Base-by-base conservation (phyloP, 2,888 invertebrate species). In the Campaea margaritaria region DNA sequence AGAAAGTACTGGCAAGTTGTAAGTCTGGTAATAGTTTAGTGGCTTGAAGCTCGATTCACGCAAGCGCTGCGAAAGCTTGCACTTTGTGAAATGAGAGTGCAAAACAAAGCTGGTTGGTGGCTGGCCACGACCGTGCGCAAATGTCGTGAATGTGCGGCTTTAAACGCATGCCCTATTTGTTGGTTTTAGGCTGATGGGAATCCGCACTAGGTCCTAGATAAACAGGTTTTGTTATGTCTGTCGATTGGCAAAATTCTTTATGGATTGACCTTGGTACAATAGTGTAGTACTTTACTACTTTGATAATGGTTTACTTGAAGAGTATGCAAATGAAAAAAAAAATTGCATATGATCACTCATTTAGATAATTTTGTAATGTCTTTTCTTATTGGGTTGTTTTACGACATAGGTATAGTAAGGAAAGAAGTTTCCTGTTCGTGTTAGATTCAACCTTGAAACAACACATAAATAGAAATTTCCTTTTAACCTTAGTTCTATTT, bases 51-150 rank as follows among this genome's bases (percentile, higher is more conserved):
- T 76, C 73, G 73, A 74, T 85, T 82, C 76, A 78, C 77, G 82
- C 80, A 79, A 80, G 81, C 82, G 82, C 72, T 74, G 78, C 72
- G 75, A 85, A 86, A 85, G 84, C 84, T 87, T 87, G 86, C 86
- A 86, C 86, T 88, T 85, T 86, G 83, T 81, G 77, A 81, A 87
- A 87, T 87, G 87, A 87, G 82, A 79, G 78, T 82, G 79, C 81
- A 75, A 83, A 87, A 86, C 86, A 79, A 82, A 77, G 76, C 73
- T 72, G 80, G 48, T 41, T n/a, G 41, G 58, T 14, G 42, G 55
- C 34, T 36, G 38, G 77, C 79, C 78, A 58, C 61, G 74, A 68
- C 72, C 76, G 75, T 74, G 73, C 76, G 69, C 70, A 80, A 86
- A 82, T 80, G 84, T 82, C 78, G 79, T 77, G 75, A 81, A 86